Base-by-base conservation (phyloP, 2,113 vertebrate genomes). In the Oreotrochilus melanogaster region DNA sequence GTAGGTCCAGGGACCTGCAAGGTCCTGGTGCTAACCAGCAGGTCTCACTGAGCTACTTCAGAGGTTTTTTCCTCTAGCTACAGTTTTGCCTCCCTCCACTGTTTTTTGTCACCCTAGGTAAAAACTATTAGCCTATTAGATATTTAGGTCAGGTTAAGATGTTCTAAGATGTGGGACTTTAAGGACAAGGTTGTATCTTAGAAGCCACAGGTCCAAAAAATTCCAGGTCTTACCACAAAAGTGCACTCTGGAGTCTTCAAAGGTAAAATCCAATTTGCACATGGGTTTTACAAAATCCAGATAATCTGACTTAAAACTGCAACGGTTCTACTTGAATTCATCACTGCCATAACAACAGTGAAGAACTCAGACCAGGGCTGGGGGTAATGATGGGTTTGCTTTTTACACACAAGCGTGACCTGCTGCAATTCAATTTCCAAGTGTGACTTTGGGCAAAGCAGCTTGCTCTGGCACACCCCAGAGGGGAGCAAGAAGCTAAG, bases 231-330 rank as follows among this genome's bases (percentile, higher is more conserved):
- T 76, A 35, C 74, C 56, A 89, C 25, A 72, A 14, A 92, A 89
- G 37, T 21, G 19, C 50, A 31, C 51, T 89, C 61, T 35, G 18
- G 37, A 89, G 54, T 58, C 67, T 88, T 94, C 81, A 94, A 89
- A 94, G 71, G 51, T 53, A 93, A 84, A 95, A 93, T 71, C 65
- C 84, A 85, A 87, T 95, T 95, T 93, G 82, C 24, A 18, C 0
- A 1, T 71, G 54, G 21, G 56, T 90, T 96, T 94, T 94, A 92
- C 0, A 92, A 47, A 89, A 83, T 79, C 80, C 1, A 1, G 74
- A 70, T 92, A 91, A 94, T 80, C 58, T 82, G 78, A 86, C 71
- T 89, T 83, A 79, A 96, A 87, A 73, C 85, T 76, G 74, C 89
- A 95, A 58, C 0, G 0, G 37, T 79, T 91, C 70, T 78, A 73